These are phyloP conservation scores for Dynastes maya DNA, from an alignment of 2,888 invertebrate species.

Conservation along the genomic window DNA sequence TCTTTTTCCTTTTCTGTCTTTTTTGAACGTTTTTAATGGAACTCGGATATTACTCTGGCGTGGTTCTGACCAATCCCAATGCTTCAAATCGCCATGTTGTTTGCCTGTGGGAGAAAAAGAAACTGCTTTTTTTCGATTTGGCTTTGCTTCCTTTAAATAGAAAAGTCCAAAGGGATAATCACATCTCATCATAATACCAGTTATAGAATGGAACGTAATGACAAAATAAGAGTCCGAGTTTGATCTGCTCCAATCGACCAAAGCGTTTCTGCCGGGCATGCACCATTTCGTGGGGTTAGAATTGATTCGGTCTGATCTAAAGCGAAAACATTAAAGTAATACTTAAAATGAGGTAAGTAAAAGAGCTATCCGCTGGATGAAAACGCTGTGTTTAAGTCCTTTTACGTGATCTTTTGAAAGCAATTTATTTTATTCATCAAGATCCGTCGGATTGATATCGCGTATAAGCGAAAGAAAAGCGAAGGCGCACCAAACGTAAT, in stretches of 20 bases:
- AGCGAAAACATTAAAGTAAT: slow-evolving; percentile 69
- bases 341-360: slow-evolving; percentile 71
- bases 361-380: slow-evolving; percentile 66
- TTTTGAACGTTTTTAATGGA: neutral
- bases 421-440: slow-evolving; percentile 68
- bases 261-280: neutral
- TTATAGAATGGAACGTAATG: slow-evolving; percentile 69
- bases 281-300: neutral
- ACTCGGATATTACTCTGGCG: neutral
- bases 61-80: slow-evolving; percentile 5
- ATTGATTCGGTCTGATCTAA: slow-evolving; percentile 53
- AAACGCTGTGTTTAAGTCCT: slow-evolving; percentile 69
- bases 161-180: slow-evolving; percentile 58
- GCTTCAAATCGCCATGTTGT: slow-evolving; percentile 54
- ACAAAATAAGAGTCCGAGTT: slow-evolving; percentile 70
- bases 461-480: slow-evolving; percentile 1
- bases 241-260: slow-evolving; percentile 65
- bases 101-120: slow-evolving; percentile 51
- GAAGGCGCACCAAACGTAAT: neutral
- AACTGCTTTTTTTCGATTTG: too few relatives aligned
- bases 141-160: slow-evolving; percentile 33
- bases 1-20: slow-evolving; percentile 16
- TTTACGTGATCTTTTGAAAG: slow-evolving; percentile 70
- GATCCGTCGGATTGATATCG: slow-evolving; percentile 26
- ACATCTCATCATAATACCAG: slow-evolving; percentile 68